Percentiles rank a stretch among this genome's conserved stretches.
phyloP scores from a whole-genome alignment of 2,113 vertebrate species.

The Hepsetus odoe region DNA sequence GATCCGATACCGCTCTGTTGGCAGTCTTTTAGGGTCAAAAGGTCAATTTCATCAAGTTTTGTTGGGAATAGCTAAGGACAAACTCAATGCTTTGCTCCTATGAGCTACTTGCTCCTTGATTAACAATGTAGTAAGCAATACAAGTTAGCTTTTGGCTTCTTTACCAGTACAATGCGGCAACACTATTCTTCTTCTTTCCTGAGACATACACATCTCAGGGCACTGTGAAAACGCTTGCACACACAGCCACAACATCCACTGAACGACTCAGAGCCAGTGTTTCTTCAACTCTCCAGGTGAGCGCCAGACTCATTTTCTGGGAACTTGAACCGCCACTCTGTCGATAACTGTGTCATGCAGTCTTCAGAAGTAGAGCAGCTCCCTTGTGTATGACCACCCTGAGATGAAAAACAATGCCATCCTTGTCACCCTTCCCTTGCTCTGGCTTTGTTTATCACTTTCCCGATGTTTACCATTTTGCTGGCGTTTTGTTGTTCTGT shows the following conservation, averaged over 20 bases:
- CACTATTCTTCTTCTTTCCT: background rate
- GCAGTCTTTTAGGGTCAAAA: background rate
- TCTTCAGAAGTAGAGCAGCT: conserved; percentile 53
- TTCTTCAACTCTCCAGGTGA: conserved; percentile 26
- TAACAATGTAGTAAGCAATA: background rate
- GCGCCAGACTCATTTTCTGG: background rate
- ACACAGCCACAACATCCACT: background rate
- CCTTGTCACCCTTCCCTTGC: conserved; percentile 6
- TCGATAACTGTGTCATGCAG: conserved; percentile 19
- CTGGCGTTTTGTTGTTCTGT: conserved; percentile 8
- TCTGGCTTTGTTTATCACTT: conserved; percentile 25
- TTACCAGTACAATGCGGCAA: background rate
- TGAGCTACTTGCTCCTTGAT: background rate
- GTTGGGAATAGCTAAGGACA: background rate
- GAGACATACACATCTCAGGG: background rate
- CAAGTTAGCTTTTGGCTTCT: background rate
- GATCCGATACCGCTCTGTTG: background rate
- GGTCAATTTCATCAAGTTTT: background rate
- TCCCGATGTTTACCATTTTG: conserved; percentile 16
- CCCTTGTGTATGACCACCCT: conserved; percentile 41
- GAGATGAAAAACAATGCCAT: background rate
- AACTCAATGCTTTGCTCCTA: background rate
- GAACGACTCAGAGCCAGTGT: conserved; percentile 18
- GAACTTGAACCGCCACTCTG: conserved; percentile 5
- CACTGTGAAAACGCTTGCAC: background rate